Percentiles rank a stretch among this genome's conserved stretches.
Evolutionary conservation across 1,140 invertebrate species (phyloP).

Genomic region (Polypedilum pembai): DNA sequence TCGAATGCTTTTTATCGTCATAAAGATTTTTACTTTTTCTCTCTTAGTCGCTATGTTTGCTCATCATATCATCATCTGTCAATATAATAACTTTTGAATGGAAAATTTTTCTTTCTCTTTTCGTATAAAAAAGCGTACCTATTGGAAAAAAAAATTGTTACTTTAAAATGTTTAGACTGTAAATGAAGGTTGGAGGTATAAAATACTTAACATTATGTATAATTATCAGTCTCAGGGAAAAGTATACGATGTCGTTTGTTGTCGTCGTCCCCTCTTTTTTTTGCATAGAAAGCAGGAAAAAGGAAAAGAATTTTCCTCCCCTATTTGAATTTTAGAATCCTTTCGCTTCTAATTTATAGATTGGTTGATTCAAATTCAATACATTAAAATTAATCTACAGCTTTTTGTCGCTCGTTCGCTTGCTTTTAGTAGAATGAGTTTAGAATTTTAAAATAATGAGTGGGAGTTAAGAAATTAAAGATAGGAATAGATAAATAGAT

Average conservation of each 20-base stretch:
- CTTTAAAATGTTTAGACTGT: too few species aligned
- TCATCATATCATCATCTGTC: conserved; percentile 26
- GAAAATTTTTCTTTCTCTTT: background rate
- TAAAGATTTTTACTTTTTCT: background rate
- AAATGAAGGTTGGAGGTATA: background rate
- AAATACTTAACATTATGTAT: conserved; percentile 22
- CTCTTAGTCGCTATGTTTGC: background rate
- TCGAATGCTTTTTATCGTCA: background rate
- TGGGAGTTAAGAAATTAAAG: conserved; percentile 14
- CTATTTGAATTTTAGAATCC: background rate
- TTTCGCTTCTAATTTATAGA: conserved; percentile 25
- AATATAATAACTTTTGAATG: background rate
- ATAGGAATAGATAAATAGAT: background rate
- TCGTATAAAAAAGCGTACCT: background rate
- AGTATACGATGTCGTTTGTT: background rate
- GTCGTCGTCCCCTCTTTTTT: background rate
- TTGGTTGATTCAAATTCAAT: conserved; percentile 28
- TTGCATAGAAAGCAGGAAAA: background rate
- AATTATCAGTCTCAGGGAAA: conserved; percentile 21
- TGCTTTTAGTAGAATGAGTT: background rate
- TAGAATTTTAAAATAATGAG: background rate
- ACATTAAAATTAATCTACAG: conserved; percentile 28
- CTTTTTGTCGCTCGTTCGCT: background rate
- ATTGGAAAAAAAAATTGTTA: background rate
- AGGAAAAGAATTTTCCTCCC: conserved; percentile 1